phyloP scores from a whole-genome alignment of 2,797 vertebrate species.

The Tachyglossus aculeatus region DNA sequence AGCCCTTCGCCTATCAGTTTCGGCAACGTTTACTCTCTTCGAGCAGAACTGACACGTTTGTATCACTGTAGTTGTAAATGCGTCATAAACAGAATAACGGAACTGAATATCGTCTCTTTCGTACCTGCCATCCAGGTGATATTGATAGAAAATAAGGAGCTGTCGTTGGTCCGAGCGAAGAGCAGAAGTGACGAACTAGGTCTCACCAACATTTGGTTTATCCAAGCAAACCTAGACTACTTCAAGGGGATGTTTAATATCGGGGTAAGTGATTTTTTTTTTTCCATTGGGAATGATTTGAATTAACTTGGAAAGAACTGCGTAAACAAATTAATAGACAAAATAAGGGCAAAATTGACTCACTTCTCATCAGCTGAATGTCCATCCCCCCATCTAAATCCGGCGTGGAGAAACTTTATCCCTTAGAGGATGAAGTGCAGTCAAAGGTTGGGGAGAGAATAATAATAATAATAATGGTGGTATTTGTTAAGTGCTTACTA shows the following conservation, averaged over 20 bases:
- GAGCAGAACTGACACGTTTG: not conserved
- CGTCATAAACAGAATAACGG: constrained; percentile 23
- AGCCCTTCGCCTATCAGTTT: not conserved
- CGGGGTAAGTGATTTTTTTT: constrained; percentile 83
- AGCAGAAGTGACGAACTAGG: constrained; percentile 83
- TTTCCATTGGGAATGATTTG: constrained; percentile 26
- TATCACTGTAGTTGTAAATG: not conserved
- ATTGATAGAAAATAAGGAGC: constrained; percentile 96
- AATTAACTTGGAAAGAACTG: constrained; percentile 15
- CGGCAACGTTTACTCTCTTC: not conserved
- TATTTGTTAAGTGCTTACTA: no score
- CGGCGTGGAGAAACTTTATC: no score
- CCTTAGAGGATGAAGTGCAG: no score
- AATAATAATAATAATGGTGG: no score
- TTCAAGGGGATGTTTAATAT: constrained; percentile 91
- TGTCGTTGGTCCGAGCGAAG: constrained; percentile 90
- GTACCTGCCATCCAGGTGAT: constrained; percentile 77
- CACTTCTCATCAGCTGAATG: not conserved
- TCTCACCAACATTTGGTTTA: constrained; percentile 90
- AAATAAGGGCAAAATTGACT: not conserved
- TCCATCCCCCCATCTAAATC: no score
- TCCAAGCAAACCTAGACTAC: constrained; percentile 96
- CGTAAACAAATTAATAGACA: not conserved
- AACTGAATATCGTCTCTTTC: constrained; percentile 27
- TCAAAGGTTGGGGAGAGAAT: no score